Evolutionary conservation across 1,140 invertebrate genomes (phyloP), one percentile per base, ranked within the genome.

Genomic region (Andrena cerasifolii): DNA sequence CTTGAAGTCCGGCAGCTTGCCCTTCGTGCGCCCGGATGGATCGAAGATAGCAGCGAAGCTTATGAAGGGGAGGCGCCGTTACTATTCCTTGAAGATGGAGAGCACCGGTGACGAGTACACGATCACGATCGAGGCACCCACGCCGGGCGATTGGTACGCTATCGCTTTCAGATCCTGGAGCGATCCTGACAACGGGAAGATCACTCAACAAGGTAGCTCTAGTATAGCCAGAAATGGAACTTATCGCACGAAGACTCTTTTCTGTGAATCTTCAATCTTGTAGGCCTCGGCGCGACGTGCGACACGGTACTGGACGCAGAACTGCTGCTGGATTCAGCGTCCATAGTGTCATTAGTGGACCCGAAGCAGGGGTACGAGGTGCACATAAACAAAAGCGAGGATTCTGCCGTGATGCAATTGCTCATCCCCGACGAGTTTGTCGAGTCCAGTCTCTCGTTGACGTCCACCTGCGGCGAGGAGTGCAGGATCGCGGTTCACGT

Each of bases 121-220:
- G 74, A 91, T 95, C 45, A 93, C 91, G 76, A 93, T 95, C 18
- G 91, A 93, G 18, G 94, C 94, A 56, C 96, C 96, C 0, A 90
- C 94, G 12, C 94, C 96, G 0, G 96, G 96, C 2, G 95, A 95
- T 83, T 98, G 96, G 96, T 97, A 95, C 92, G 95, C 95, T 0
- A 94, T 96, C 40, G 95, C 95, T 7, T 97, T 96, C 91, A 92
- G 96, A 72, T 94, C 95, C 36, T 96, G 95, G 94, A 93, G 94
- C 28, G 95, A 96, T 93, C 96, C 96, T 8, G 94, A 94, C 82
- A 93, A 93, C 33, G 94, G 95, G 75, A 94, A 94, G 81, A 96
- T 96, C 80, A 94, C 94, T 79, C 96, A 96, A 82, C 94, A 96
- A 94, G 96, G 96, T 96, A 89, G 83, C 18, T 28, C 2, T 18